Percentiles rank a stretch among this genome's conserved stretches.
Conservation (phyloP, 2,113 vertebrate species). For the Daphoenositta chrysoptera region DNA sequence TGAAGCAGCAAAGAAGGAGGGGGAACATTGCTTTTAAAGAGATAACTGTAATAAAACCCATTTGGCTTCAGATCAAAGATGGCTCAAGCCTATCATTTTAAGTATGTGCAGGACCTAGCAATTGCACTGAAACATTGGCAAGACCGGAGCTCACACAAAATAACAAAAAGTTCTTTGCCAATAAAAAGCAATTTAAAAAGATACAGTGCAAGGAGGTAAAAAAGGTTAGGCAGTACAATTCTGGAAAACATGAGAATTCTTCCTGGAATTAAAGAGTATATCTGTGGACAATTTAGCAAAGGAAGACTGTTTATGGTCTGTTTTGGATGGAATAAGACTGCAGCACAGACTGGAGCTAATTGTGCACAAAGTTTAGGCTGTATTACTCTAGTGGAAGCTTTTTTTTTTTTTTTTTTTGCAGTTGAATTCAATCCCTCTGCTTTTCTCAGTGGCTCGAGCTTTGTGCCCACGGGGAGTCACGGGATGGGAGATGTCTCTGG, state of each 20-base stretch:
- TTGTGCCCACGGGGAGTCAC: accelerated
- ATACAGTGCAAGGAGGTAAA: not conserved
- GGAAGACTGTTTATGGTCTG: not conserved
- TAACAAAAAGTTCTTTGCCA: not conserved
- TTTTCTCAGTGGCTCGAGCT: not conserved
- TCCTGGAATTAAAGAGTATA: not conserved
- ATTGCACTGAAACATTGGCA: constrained; percentile 2
- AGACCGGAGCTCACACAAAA: not conserved
- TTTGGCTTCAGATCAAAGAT: constrained; percentile 66
- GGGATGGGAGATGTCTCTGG: not conserved
- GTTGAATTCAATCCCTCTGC: not conserved
- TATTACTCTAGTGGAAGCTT: not conserved
- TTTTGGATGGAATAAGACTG: not conserved
- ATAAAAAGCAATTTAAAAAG: not conserved
- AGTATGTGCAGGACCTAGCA: constrained; percentile 6
- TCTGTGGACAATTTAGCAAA: not conserved
- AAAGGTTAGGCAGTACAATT: not conserved
- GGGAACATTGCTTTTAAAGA: constrained; percentile 21
- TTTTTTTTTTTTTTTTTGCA: not conserved
- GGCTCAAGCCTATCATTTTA: not conserved
- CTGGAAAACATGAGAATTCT: not conserved
- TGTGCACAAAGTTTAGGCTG: not conserved
- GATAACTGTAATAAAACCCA: constrained; percentile 2
- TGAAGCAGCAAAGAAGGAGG: not conserved
- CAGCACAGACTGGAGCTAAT: not conserved